Evolutionary conservation across 2,797 vertebrate species (phyloP).

Genomic region (Manis crassicaudata): DNA sequence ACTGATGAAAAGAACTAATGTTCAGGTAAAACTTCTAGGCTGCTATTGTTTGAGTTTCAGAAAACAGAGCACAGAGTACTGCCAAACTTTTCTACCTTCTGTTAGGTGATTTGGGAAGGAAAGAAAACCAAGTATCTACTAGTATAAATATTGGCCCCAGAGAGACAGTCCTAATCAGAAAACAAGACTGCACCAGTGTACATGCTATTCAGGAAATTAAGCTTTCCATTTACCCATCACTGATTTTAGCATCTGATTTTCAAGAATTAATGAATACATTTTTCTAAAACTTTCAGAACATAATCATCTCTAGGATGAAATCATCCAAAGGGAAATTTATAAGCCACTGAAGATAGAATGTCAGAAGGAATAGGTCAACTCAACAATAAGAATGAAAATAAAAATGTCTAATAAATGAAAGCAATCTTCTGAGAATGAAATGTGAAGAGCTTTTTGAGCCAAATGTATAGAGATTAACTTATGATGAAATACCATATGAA

Average conservation of each 20-base stretch:
- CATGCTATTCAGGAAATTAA: conserved; percentile 8
- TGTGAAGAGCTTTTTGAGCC: background rate
- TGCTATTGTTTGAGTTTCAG: conserved; percentile 38
- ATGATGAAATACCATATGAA: background rate
- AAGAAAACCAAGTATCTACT: background rate
- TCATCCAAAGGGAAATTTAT: conserved; percentile 7
- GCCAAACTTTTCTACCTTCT: background rate
- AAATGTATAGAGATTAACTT: conserved; percentile 11
- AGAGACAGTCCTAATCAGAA: background rate
- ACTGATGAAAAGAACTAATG: background rate
- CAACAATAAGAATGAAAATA: conserved; percentile 25
- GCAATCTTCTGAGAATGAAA: conserved; percentile 2
- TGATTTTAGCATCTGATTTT: conserved; percentile 43
- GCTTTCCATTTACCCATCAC: background rate
- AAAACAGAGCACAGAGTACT: background rate
- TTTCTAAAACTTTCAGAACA: background rate
- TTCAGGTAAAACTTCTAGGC: background rate
- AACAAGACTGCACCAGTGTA: background rate
- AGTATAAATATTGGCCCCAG: background rate
- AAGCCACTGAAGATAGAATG: conserved; percentile 31
- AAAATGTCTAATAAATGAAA: conserved; percentile 35
- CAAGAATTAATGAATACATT: conserved; percentile 40
- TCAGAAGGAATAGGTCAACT: conserved; percentile 4
- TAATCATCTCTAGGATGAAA: conserved; percentile 39
- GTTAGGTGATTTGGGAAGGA: conserved; percentile 3